Base-by-base conservation (phyloP, 1,140 invertebrate genomes). In the Halictus rubicundus region DNA sequence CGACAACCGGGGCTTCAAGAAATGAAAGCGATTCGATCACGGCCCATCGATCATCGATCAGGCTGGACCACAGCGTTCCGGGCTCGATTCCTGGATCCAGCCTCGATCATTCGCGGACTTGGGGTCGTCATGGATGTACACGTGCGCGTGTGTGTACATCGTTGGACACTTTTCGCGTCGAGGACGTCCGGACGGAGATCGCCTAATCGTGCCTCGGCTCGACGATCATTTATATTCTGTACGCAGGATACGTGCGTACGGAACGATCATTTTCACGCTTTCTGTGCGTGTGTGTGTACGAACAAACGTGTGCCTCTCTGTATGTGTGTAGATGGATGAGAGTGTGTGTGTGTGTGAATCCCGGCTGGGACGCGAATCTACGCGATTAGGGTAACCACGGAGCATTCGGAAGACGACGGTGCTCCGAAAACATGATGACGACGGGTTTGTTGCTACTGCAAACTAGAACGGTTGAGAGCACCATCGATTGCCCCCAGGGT, bases 1-100 rank as follows among this genome's bases (percentile, higher is more conserved):
- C 32, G 89, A 92, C 61, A 91, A 92, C 46, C 74, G 79, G 57
- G 85, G 80, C n/a, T 80, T 81, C 42, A 63, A 87, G 25, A 63
- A 91, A 80, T 66, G 46, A 46, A 1, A 2, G 32, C 32, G 9
- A 14, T 6, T 4, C 39, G 7, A 0, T 42, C 39, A 4, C 39
- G 39, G 39, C 39, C 39, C 0, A 42, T 12, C 42, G 1, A 46
- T 46, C 14, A 14, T 10, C 42, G 14, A 46, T 14, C 42, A 12
- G 42, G 42, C 1, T 12, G 42, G 42, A 14, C 9, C 9, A 46
- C 10, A 3, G 42, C 10, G 39, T 10, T 12, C 39, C 39, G 39
- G 39, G 10, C 42, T 3, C 42, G 42, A 32, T 32, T 32, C 42
- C 42, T 46, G 42, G 42, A 12, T 14, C 10, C 42, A 46, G 42